Evolutionary conservation across 2,113 vertebrate genomes (phyloP).

Genomic region (Vombatus ursinus): DNA sequence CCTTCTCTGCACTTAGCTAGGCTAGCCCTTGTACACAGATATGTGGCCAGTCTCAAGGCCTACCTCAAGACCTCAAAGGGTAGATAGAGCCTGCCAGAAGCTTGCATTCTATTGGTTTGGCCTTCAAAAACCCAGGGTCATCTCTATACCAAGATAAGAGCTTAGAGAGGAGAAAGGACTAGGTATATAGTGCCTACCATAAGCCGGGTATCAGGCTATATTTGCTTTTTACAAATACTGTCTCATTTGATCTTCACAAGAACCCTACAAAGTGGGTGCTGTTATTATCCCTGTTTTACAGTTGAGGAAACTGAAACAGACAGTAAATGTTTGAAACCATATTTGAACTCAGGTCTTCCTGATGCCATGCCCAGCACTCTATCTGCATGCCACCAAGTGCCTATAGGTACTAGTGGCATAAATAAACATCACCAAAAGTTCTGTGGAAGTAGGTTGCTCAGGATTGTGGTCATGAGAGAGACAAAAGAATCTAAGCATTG

Average conservation of each 20-base stretch:
- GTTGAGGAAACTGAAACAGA: not conserved
- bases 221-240: not conserved
- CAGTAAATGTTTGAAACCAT: not conserved
- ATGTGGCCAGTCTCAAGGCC: not conserved
- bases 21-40: not conserved
- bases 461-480: not conserved
- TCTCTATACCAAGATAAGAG: not conserved
- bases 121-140: not conserved
- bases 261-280: not conserved
- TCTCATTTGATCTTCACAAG: not conserved
- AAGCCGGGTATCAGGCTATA: not conserved
- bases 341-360: not conserved
- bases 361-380: not conserved
- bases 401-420: not conserved
- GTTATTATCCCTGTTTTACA: not conserved
- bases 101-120: not conserved
- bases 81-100: not conserved
- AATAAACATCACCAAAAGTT: not conserved
- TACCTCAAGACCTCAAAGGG: not conserved
- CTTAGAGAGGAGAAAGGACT: not conserved
- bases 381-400: constrained; percentile 1
- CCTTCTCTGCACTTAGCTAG: not conserved
- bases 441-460: not conserved
- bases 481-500: not conserved
- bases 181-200: not conserved